Conservation (phyloP, 2,888 invertebrate species). For the Zygogramma bicolorata region DNA sequence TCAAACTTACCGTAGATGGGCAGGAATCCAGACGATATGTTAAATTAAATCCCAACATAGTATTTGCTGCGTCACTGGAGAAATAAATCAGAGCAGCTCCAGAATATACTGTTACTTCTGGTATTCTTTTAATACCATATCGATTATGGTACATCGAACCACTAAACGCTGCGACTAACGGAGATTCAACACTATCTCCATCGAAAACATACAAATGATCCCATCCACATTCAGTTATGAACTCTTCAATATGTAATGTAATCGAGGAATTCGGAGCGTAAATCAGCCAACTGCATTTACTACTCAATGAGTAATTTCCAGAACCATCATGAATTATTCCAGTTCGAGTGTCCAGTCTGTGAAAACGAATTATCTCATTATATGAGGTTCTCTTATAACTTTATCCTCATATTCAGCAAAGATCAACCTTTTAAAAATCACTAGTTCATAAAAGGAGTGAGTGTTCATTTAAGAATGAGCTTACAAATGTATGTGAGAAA, state of each 20-base stretch:
- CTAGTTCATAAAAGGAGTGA: no score
- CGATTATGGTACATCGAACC: constrained; percentile 88
- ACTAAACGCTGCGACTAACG: constrained; percentile 90
- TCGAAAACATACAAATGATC: constrained; percentile 95
- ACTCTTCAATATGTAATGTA: constrained; percentile 90
- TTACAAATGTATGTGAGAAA: no score
- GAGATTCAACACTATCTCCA: constrained; percentile 95
- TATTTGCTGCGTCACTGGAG: constrained; percentile 98
- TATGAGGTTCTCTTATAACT: no score
- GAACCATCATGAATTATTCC: constrained; percentile 89
- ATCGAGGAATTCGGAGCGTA: constrained; percentile 78
- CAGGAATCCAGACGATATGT: constrained; percentile 90
- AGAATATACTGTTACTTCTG: constrained; percentile 87
- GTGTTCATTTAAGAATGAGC: no score
- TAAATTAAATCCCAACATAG: constrained; percentile 98
- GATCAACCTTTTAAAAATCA: no score
- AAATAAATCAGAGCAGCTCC: constrained; percentile 93
- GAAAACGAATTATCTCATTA: no score
- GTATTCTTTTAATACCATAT: constrained; percentile 78
- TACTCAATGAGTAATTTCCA: constrained; percentile 93
- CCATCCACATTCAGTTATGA: constrained; percentile 99
- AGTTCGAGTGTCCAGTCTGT: constrained; percentile 74
- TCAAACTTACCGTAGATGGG: constrained; percentile 73
- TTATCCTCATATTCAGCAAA: no score
- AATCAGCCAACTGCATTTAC: constrained; percentile 96